Percentiles rank a stretch among this genome's conserved stretches.
phyloP scores from a whole-genome alignment of 2,797 vertebrate genomes.

The Sandelia bainsii region DNA sequence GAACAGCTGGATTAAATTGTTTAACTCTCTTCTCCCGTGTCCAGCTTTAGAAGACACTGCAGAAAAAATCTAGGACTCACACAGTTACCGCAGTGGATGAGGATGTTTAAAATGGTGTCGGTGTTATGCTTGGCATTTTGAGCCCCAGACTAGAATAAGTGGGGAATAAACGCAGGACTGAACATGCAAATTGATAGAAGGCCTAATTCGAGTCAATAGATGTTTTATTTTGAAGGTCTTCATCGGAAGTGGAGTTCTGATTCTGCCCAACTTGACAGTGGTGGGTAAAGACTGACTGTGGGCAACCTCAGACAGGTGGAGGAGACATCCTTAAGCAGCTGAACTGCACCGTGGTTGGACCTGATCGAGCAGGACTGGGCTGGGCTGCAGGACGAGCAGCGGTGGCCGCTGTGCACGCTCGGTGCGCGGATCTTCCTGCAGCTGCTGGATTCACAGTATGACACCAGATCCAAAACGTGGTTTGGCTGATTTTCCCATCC shows the following conservation, averaged over 20 bases:
- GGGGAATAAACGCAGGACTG: not conserved
- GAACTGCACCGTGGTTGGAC: conserved; percentile 62
- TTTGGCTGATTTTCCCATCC: conserved; percentile 62
- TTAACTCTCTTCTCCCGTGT: not conserved
- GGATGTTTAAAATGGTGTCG: not conserved
- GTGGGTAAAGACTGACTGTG: conserved; percentile 49
- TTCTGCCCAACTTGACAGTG: not conserved
- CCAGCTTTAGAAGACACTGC: not conserved
- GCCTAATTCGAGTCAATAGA: rapidly evolving
- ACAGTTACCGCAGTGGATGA: not conserved
- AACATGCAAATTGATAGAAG: not conserved
- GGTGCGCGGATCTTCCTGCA: conserved; percentile 62
- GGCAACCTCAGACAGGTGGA: conserved; percentile 81
- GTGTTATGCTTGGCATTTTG: not conserved
- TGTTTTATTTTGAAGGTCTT: conserved; percentile 56
- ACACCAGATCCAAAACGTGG: conserved; percentile 55
- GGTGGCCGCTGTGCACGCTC: conserved; percentile 62
- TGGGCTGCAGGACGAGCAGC: conserved; percentile 70
- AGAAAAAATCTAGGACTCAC: not conserved
- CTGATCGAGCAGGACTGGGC: conserved; percentile 63
- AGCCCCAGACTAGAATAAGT: not conserved
- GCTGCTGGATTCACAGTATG: conserved; percentile 60
- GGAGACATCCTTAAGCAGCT: conserved; percentile 71
- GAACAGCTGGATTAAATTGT: not conserved
- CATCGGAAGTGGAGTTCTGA: not conserved